These are phyloP conservation scores for Dolichoris vasculosae DNA, from an alignment of 1,140 invertebrate species.

Conservation along the genomic window DNA sequence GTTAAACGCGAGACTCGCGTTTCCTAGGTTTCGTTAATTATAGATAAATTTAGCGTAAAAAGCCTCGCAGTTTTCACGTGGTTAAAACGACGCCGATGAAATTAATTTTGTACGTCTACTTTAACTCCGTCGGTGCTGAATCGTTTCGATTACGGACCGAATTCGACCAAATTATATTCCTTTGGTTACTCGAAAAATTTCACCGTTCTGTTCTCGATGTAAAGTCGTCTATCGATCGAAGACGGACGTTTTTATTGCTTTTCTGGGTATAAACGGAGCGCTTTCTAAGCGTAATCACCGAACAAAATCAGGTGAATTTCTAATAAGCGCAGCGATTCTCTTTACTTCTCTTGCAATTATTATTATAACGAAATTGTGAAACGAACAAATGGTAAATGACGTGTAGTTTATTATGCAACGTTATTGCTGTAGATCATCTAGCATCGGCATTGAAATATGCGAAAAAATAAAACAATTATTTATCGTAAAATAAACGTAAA, in stretches of 20 bases:
- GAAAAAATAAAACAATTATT: not conserved
- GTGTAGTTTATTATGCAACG: not conserved
- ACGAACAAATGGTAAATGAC: not conserved
- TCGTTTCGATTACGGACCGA: not conserved
- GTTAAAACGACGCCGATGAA: too few relatives aligned
- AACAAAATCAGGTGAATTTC: constrained; percentile 19
- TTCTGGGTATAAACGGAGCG: constrained; percentile 8
- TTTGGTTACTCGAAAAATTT: constrained; percentile 17
- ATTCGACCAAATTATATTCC: not conserved
- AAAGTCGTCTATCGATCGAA: constrained; percentile 22
- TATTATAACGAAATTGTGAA: not conserved
- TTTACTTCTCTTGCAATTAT: not conserved
- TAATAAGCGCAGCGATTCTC: not conserved
- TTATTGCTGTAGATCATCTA: not conserved
- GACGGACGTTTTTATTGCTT: constrained; percentile 27
- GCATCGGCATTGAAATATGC: too few relatives aligned
- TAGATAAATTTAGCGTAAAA: too few relatives aligned
- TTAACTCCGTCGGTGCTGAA: not conserved
- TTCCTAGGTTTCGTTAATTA: too few relatives aligned
- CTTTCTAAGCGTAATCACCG: constrained; percentile 21
- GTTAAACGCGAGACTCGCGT: too few relatives aligned
- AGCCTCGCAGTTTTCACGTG: too few relatives aligned
- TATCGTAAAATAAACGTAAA: not conserved
- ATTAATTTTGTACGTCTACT: too few relatives aligned
- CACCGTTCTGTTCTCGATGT: not conserved